phyloP scores from a whole-genome alignment of 2,113 vertebrate species.

The Myodes glareolus region DNA sequence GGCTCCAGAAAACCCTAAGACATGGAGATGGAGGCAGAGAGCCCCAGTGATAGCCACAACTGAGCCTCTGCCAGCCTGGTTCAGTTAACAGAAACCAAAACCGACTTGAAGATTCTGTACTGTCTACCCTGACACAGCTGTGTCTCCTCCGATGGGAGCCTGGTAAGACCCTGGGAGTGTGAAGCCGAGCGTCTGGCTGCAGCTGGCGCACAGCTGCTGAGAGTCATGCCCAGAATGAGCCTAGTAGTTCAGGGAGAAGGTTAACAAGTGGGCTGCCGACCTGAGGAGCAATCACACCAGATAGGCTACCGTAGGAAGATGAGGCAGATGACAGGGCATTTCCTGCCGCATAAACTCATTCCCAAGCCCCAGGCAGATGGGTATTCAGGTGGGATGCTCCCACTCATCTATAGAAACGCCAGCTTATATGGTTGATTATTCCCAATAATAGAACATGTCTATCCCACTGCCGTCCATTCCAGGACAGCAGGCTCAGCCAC shows the following conservation, averaged over 20 bases:
- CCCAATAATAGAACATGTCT: background rate
- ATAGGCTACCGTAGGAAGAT: background rate
- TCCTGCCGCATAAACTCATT: background rate
- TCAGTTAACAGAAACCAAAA: background rate
- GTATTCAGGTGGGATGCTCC: background rate
- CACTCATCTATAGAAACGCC: background rate
- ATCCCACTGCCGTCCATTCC: background rate
- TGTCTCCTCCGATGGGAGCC: background rate
- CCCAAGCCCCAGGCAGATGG: background rate
- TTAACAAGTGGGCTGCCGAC: background rate
- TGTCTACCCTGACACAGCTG: no score
- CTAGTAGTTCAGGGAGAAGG: background rate
- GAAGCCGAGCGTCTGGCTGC: no score
- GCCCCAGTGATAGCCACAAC: no score
- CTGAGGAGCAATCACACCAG: background rate
- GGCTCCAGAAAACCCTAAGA: background rate
- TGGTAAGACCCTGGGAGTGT: background rate
- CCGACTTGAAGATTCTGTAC: background rate
- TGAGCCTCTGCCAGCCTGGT: background rate
- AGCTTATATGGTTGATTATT: background rate
- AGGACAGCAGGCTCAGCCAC: background rate
- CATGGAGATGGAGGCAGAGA: background rate
- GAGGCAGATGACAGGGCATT: background rate
- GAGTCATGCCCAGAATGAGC: background rate
- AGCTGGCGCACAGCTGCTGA: fast-evolving